Conservation (phyloP, 2,113 vertebrate species). For the rat (Rattus norvegicus) region GRCr8 NC_086020.1:241265001-241265500, state of each 20-base stretch:
- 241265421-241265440: background rate
- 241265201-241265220: background rate
- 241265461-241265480: background rate
- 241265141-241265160: slow-evolving; percentile 45
- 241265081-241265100: background rate
- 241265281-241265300: background rate
- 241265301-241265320: background rate
- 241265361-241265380: background rate
- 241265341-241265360: background rate
- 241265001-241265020: background rate
- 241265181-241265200: background rate
- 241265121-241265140: slow-evolving; percentile 25
- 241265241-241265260: background rate
- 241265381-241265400: background rate
- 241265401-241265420: background rate
- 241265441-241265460: background rate
- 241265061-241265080: background rate
- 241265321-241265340: background rate
- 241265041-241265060: background rate
- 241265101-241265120: background rate
- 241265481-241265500: background rate
- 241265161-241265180: background rate
- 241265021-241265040: background rate
- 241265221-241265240: background rate
- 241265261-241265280: background rate